Conservation (phyloP, 30 jellyfish, hydroid and myxozoan genomes). For the Pelagia noctiluca region DNA sequence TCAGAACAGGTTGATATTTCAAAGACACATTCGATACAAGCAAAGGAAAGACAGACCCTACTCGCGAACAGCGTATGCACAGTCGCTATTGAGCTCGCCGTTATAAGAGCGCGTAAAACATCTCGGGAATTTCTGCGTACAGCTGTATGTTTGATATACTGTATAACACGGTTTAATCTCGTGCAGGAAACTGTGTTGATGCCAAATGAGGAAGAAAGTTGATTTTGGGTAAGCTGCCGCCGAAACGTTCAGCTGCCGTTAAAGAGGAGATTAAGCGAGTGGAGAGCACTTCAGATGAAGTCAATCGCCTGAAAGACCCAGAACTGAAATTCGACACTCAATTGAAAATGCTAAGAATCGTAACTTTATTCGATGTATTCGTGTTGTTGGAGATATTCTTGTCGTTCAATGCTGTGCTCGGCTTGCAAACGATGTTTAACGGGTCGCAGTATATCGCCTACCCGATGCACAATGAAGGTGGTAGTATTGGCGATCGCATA, state of each 20-base stretch:
- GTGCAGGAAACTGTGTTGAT: too few relatives aligned
- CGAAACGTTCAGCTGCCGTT: background rate
- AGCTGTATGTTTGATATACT: too few relatives aligned
- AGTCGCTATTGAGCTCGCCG: background rate
- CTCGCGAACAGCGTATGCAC: constrained; percentile 26
- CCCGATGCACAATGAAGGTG: constrained; percentile 63
- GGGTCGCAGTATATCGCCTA: constrained; percentile 70
- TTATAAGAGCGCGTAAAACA: background rate
- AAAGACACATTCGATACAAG: constrained; percentile 64
- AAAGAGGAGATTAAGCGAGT: background rate
- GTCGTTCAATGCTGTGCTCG: constrained; percentile 1
- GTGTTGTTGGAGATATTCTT: constrained; percentile 3
- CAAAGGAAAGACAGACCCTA: constrained; percentile 39
- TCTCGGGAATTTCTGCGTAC: background rate
- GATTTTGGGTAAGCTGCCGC: background rate
- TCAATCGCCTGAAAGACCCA: background rate
- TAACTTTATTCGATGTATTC: background rate
- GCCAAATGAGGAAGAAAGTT: background rate
- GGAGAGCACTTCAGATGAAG: background rate
- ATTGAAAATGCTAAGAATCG: background rate
- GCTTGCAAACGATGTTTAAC: constrained; percentile 64
- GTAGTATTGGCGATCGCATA: constrained; percentile 74
- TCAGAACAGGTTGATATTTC: constrained; percentile 79
- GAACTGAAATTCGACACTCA: background rate
- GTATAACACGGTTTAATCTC: background rate